Conservation (phyloP, 2,888 invertebrate species). For the Cheilosia variabilis region DNA sequence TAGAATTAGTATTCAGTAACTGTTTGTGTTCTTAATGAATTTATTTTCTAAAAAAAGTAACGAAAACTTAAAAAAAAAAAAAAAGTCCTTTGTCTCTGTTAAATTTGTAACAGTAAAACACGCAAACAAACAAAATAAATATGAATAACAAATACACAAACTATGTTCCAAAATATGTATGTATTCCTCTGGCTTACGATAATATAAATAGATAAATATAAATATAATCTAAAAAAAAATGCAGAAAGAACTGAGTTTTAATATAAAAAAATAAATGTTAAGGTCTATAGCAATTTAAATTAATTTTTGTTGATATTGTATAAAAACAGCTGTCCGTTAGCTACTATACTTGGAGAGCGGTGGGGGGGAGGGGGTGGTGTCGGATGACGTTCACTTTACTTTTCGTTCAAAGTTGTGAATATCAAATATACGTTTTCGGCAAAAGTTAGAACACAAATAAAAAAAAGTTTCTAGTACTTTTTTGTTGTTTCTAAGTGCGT, state of each 20-base stretch:
- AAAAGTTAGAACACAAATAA: too few relatives aligned
- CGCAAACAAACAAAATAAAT: conserved; percentile 1
- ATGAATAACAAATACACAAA: background rate
- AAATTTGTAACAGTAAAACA: conserved; percentile 17
- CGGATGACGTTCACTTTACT: too few relatives aligned
- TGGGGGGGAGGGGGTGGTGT: too few relatives aligned
- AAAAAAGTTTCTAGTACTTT: too few relatives aligned
- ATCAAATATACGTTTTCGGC: too few relatives aligned
- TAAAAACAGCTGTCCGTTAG: conserved; percentile 5
- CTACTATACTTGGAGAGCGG: too few relatives aligned
- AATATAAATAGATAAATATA: conserved; percentile 7
- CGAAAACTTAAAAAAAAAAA: conserved; percentile 12
- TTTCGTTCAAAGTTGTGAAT: too few relatives aligned
- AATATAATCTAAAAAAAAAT: background rate
- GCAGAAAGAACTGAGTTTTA: conserved; percentile 72
- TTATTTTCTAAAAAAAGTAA: conserved; percentile 54
- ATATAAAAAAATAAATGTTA: conserved; percentile 26
- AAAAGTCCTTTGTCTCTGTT: conserved; percentile 22
- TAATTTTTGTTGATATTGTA: conserved; percentile 54
- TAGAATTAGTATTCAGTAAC: conserved; percentile 56
- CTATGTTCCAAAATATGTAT: conserved; percentile 8
- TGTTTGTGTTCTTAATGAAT: conserved; percentile 73
- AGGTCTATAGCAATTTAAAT: conserved; percentile 38
- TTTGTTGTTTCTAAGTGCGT: too few relatives aligned
- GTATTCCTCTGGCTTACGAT: conserved; percentile 21